A percentile compares a stretch with the other conserved stretches of the same genome.
Conservation (phyloP, 2,888 invertebrate species). For the Tuberolachnus salignus region DNA sequence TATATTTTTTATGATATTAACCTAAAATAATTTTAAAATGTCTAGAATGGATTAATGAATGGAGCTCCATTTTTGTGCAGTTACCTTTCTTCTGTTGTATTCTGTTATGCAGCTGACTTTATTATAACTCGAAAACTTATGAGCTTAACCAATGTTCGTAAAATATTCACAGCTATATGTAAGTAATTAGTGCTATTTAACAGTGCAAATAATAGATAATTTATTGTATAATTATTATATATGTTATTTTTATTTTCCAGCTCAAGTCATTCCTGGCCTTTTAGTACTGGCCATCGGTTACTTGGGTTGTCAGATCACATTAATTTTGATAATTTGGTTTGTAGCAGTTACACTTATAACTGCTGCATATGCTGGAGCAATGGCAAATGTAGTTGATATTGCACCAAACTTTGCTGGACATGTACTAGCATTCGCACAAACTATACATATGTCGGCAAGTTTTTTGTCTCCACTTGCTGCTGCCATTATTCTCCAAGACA, state of each 20-base stretch:
- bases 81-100: conserved; percentile 73
- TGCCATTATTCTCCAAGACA: conserved; percentile 68
- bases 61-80: conserved; percentile 75
- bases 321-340: conserved; percentile 72
- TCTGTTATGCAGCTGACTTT: conserved; percentile 73
- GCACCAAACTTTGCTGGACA: conserved; percentile 80
- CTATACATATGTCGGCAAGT: conserved; percentile 78
- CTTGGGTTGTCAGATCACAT: conserved; percentile 68
- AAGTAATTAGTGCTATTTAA: conserved; percentile 59
- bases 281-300: conserved; percentile 71
- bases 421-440: conserved; percentile 75
- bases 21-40: conserved; percentile 55
- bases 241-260: background rate
- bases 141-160: conserved; percentile 71
- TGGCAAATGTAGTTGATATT: conserved; percentile 78
- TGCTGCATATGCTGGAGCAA: conserved; percentile 75
- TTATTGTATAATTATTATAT: background rate
- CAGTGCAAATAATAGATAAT: conserved; percentile 15
- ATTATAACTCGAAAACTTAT: conserved; percentile 68
- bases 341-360: conserved; percentile 74
- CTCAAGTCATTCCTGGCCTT: conserved; percentile 72
- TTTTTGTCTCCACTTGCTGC: conserved; percentile 73
- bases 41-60: conserved; percentile 71
- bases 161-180: conserved; percentile 72
- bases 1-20: background rate